These are phyloP conservation scores for Ennomos fuscantarius DNA, from an alignment of 2,888 invertebrate species.

Conservation along the genomic window DNA sequence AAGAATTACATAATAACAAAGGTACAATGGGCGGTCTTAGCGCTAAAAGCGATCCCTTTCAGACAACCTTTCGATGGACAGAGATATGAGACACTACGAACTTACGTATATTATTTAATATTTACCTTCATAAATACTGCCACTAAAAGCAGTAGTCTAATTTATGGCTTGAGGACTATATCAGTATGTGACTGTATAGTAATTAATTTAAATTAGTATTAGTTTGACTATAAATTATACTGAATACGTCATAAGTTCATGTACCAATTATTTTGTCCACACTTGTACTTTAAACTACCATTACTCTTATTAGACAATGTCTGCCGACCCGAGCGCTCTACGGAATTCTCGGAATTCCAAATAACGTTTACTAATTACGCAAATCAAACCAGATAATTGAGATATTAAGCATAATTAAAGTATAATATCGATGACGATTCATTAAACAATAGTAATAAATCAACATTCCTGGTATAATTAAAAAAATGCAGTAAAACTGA, in stretches of 20 bases:
- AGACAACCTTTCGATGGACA: too few species aligned
- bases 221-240: too few species aligned
- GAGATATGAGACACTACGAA: too few species aligned
- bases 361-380: slow-evolving; percentile 41
- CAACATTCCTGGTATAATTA: slow-evolving; percentile 16
- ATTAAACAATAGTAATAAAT: slow-evolving; percentile 1
- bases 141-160: too few species aligned
- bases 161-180: too few species aligned
- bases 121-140: too few species aligned
- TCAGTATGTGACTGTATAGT: too few species aligned
- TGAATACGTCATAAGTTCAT: background rate
- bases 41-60: too few species aligned
- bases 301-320: slow-evolving; percentile 47
- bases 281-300: slow-evolving; percentile 41
- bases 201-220: too few species aligned
- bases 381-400: slow-evolving; percentile 40
- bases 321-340: slow-evolving; percentile 33
- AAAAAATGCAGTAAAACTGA: slow-evolving; percentile 23
- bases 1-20: too few species aligned
- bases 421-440: slow-evolving; percentile 8
- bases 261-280: slow-evolving; percentile 29
- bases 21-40: too few species aligned
- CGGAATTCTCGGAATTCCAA: slow-evolving; percentile 49
- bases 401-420: slow-evolving; percentile 29
- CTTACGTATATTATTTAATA: too few species aligned